phyloP scores from a whole-genome alignment of 2,888 invertebrate genomes.

The Phlogophora meticulosa region DNA sequence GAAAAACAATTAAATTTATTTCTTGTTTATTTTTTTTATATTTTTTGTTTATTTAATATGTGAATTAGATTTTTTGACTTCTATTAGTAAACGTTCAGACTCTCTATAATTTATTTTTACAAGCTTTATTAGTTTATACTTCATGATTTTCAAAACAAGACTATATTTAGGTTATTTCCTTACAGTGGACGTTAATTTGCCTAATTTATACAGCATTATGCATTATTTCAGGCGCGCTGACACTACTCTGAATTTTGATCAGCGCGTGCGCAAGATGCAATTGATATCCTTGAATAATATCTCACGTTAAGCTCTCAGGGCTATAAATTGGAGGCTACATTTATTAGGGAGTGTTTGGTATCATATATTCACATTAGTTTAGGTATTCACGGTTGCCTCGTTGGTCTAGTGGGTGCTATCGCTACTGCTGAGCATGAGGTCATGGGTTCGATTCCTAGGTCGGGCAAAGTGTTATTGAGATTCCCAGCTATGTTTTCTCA shows the following conservation, averaged over 20 bases:
- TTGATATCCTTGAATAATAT: conserved; percentile 59
- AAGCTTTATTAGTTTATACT: not conserved
- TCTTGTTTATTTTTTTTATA: too few relatives aligned
- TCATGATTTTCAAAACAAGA: conserved; percentile 15
- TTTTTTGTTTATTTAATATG: too few relatives aligned
- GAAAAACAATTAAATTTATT: not conserved
- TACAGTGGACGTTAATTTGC: conserved; percentile 42
- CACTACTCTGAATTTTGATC: conserved; percentile 60
- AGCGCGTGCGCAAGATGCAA: conserved; percentile 47
- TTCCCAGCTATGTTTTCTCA: too few relatives aligned
- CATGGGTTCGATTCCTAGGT: too few relatives aligned
- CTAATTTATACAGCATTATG: conserved; percentile 55
- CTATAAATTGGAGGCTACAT: conserved; percentile 20
- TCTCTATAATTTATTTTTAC: not conserved
- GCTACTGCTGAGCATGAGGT: too few relatives aligned
- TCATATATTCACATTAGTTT: conserved; percentile 13
- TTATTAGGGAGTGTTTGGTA: conserved; percentile 21
- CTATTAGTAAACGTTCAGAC: not conserved
- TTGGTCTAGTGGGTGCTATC: too few relatives aligned
- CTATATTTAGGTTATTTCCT: conserved; percentile 52
- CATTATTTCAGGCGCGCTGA: conserved; percentile 46
- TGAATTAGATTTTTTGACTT: too few relatives aligned
- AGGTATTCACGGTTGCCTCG: not conserved
- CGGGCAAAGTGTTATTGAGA: too few relatives aligned
- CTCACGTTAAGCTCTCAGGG: conserved; percentile 12